Conservation (phyloP, 2,797 vertebrate genomes). For the Typhlichthys subterraneus region DNA sequence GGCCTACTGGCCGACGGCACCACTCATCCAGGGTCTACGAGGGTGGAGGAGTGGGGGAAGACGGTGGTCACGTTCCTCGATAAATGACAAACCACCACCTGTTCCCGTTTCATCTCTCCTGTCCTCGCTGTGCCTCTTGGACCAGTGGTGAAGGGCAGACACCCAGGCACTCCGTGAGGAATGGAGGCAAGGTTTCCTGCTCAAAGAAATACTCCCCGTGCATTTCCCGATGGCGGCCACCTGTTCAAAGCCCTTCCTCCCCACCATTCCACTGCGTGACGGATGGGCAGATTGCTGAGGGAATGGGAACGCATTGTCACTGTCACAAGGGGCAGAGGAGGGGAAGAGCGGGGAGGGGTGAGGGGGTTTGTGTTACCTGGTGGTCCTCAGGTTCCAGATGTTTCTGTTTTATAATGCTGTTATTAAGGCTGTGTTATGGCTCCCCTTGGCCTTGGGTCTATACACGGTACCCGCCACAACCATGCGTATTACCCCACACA, state of each 20-base stretch:
- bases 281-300: slow-evolving; percentile 59
- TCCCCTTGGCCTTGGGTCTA: slow-evolving; percentile 57
- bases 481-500: background rate
- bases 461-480: slow-evolving; percentile 1
- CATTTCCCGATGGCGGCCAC: slow-evolving; percentile 77
- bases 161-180: slow-evolving; percentile 70
- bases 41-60: too few relatives aligned
- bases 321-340: slow-evolving; percentile 53
- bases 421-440: slow-evolving; percentile 59
- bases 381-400: slow-evolving; percentile 69
- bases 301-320: slow-evolving; percentile 54
- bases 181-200: slow-evolving; percentile 63
- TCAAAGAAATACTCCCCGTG: slow-evolving; percentile 72
- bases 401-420: slow-evolving; percentile 65
- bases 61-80: slow-evolving; percentile 49
- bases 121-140: slow-evolving; percentile 64
- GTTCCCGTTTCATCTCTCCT: slow-evolving; percentile 70
- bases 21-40: too few relatives aligned
- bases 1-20: slow-evolving; percentile 29
- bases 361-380: slow-evolving; percentile 47
- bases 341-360: slow-evolving; percentile 23
- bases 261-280: slow-evolving; percentile 24
- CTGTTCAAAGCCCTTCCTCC: slow-evolving; percentile 63
- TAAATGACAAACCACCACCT: slow-evolving; percentile 74
- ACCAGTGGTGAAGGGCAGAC: slow-evolving; percentile 69